Evolutionary conservation across 2,797 vertebrate species (phyloP), one percentile per base, ranked within the genome.

Genomic region (Acestrorhynchus altus): DNA sequence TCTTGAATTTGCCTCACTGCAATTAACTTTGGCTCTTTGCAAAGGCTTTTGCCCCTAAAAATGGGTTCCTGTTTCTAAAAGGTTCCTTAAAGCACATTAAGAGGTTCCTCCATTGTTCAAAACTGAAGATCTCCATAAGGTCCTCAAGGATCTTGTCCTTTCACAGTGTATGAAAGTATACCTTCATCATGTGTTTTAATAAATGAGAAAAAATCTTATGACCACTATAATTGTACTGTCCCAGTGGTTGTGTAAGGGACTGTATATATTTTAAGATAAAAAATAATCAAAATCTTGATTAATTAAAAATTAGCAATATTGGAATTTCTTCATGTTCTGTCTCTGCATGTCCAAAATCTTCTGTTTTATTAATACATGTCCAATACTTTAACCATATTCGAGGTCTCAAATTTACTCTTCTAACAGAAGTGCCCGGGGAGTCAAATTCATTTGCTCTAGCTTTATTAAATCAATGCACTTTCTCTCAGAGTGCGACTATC

Each of bases 391-490:
- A 84, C 77, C 86, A 84, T 82, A 87, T 87, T 88, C 86, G 85
- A 88, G 87, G 85, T 88, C 84, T 83, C 85, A 76, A 56, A 74
- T 81, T 83, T 85, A 81, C 87, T 88, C 79, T 83, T 86, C 83
- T 86, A 88, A 90, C 88, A 89, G 87, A 90, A 87, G 90, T 86
- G 76, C 84, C 83, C 8, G 46, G 61, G 75, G 77, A 87, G 78
- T 82, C 69, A 59, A 87, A 85, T 86, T 87, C 74, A 87, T 87
- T 87, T 86, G 80, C 82, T 75, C 75, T 63, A 49, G 46, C 87
- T 90, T 93, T 92, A 94, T 94, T 93, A 90, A 92, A 94, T 94
- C 92, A 93, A 72, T 77, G 83, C 84, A 83, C 88, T 88, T 91
- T 87, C 89, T 88, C 86, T 87, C 87, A 83, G 84, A 90, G 88